A percentile compares a stretch with the other conserved stretches of the same genome.
Evolutionary conservation across 2,888 invertebrate genomes (phyloP).

Genomic region (Apodemia hepburni): DNA sequence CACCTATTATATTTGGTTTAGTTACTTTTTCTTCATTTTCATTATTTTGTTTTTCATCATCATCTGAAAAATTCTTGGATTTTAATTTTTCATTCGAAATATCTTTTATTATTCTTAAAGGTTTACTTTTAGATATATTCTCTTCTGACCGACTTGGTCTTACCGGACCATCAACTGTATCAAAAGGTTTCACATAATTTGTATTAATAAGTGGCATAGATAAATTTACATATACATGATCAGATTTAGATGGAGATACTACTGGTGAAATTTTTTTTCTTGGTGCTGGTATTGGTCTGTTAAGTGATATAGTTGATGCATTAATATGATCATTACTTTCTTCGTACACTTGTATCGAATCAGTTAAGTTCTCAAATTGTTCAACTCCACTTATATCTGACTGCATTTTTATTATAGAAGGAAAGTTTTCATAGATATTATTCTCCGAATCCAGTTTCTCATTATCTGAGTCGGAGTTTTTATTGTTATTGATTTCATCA

Average conservation of each 20-base stretch:
- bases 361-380: conserved; percentile 82
- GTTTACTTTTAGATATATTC: conserved; percentile 40
- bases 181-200: conserved; percentile 47
- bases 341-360: conserved; percentile 84
- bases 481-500: conserved; percentile 68
- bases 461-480: conserved; percentile 41
- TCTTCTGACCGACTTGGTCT: conserved; percentile 60
- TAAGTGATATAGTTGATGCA: conserved; percentile 67
- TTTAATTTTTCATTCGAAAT: conserved; percentile 28
- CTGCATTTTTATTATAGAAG: conserved; percentile 53
- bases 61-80: conserved; percentile 36
- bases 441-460: conserved; percentile 42
- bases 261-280: conserved; percentile 67
- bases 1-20: conserved; percentile 70
- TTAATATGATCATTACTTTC: conserved; percentile 54
- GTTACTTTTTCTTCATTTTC: conserved; percentile 37
- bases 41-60: conserved; percentile 36
- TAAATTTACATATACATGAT: conserved; percentile 81
- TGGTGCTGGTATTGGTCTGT: conserved; percentile 81
- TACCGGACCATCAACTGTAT: conserved; percentile 58
- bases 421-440: conserved; percentile 69
- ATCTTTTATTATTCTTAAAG: conserved; percentile 5
- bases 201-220: conserved; percentile 72
- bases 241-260: conserved; percentile 59
- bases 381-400: conserved; percentile 65